phyloP scores from a whole-genome alignment of 2,888 invertebrate species.

The Tachina grossa region DNA sequence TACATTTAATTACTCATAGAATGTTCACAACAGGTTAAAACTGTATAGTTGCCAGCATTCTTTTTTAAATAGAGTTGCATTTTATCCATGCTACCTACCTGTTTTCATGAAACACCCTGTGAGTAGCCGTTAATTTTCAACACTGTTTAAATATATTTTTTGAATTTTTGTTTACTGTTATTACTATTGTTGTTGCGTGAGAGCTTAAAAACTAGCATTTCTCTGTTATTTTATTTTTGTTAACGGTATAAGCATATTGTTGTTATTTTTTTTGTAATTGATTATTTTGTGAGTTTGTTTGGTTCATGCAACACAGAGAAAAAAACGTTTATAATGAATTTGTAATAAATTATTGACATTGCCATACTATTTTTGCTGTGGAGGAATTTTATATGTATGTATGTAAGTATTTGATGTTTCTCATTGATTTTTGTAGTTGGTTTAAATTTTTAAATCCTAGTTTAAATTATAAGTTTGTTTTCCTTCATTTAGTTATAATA shows the following conservation, averaged over 20 bases:
- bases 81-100: background rate
- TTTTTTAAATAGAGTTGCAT: background rate
- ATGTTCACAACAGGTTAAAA: background rate
- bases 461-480: slow-evolving; percentile 49
- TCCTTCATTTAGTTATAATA: slow-evolving; percentile 34
- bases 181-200: slow-evolving; percentile 31
- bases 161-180: slow-evolving; percentile 20
- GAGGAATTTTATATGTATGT: slow-evolving; percentile 17
- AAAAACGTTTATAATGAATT: slow-evolving; percentile 53
- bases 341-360: slow-evolving; percentile 29
- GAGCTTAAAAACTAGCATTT: slow-evolving; percentile 45
- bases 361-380: slow-evolving; percentile 27
- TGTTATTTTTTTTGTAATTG: slow-evolving; percentile 44
- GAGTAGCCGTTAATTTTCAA: slow-evolving; percentile 20
- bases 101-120: slow-evolving; percentile 38
- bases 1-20: slow-evolving; percentile 2
- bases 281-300: slow-evolving; percentile 45
- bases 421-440: slow-evolving; percentile 15
- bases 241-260: slow-evolving; percentile 60
- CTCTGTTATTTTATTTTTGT: slow-evolving; percentile 31
- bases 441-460: slow-evolving; percentile 40
- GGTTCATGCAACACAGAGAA: slow-evolving; percentile 70
- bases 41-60: background rate
- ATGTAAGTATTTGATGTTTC: background rate
- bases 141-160: background rate